Percentiles rank a stretch among this genome's conserved stretches.
Evolutionary conservation across 2,797 vertebrate species (phyloP).

Genomic region (Paratrypauchen microcephalus): DNA sequence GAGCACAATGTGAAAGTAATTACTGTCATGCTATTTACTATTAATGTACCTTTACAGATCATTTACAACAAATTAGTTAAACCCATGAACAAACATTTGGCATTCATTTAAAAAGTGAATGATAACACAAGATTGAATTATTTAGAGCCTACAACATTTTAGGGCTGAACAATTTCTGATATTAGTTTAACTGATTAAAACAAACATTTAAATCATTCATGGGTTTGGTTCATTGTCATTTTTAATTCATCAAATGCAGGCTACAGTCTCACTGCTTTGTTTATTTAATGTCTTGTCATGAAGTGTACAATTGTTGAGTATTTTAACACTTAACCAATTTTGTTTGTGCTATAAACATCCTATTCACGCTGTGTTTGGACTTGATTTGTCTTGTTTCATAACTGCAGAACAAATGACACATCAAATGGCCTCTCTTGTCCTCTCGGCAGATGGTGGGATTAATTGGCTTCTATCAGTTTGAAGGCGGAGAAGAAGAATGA

Average conservation of each 20-base stretch:
- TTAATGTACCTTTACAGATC: conserved; percentile 58
- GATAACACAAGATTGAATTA: not conserved
- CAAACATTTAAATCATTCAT: too few species aligned
- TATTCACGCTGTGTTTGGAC: conserved; percentile 2
- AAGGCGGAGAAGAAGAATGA: conserved; percentile 43
- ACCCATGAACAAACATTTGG: conserved; percentile 43
- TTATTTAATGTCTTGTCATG: too few species aligned
- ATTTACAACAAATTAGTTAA: conserved; percentile 47
- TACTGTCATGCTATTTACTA: conserved; percentile 52
- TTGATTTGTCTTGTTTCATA: conserved; percentile 15
- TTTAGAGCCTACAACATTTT: not conserved
- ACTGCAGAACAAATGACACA: conserved; percentile 32
- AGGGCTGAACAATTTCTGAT: not conserved
- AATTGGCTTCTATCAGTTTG: conserved; percentile 47
- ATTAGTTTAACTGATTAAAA: too few species aligned
- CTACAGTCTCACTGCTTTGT: too few species aligned
- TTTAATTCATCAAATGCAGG: too few species aligned
- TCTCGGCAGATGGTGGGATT: conserved; percentile 63
- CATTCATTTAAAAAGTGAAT: not conserved
- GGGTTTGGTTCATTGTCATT: too few species aligned
- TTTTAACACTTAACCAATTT: not conserved
- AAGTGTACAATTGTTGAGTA: not conserved
- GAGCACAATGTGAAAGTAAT: conserved; percentile 65
- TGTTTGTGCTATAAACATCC: too few species aligned
- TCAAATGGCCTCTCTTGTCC: conserved; percentile 30